phyloP scores from a whole-genome alignment of 1,140 invertebrate genomes.

The Telenomus remus region DNA sequence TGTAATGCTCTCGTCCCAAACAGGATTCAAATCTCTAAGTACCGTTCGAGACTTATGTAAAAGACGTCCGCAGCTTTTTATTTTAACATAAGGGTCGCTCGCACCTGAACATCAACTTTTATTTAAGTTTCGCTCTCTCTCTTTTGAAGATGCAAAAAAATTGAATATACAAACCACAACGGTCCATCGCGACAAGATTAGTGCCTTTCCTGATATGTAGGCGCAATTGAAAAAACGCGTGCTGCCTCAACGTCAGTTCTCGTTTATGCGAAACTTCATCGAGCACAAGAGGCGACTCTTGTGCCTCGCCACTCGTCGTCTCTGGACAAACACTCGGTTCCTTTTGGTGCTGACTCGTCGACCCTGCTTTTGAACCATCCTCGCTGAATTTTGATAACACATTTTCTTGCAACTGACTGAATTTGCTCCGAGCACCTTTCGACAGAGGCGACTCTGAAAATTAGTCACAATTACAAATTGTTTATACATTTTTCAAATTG shows the following conservation, averaged over 20 bases:
- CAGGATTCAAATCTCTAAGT: slow-evolving; percentile 91
- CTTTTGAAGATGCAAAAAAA: not conserved
- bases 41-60: slow-evolving; percentile 96
- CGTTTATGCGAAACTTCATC: slow-evolving; percentile 80
- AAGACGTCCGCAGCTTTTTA: slow-evolving; percentile 91
- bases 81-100: slow-evolving; percentile 99
- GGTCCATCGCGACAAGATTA: slow-evolving; percentile 94
- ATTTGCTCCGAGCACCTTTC: slow-evolving; percentile 26
- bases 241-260: slow-evolving; percentile 84
- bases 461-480: not conserved
- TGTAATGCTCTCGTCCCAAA: slow-evolving; percentile 97
- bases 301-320: slow-evolving; percentile 14
- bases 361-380: slow-evolving; percentile 14
- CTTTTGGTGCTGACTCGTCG: slow-evolving; percentile 20
- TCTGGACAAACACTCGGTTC: slow-evolving; percentile 27
- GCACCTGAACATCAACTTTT: slow-evolving; percentile 81
- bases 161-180: slow-evolving; percentile 83
- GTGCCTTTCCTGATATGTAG: slow-evolving; percentile 90
- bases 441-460: slow-evolving; percentile 37
- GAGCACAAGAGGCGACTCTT: slow-evolving; percentile 45
- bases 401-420: slow-evolving; percentile 42
- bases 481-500: no score
- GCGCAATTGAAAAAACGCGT: slow-evolving; percentile 93
- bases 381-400: slow-evolving; percentile 41
- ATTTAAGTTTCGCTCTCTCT: not conserved